A percentile compares a stretch with the other conserved stretches of the same genome.
These are phyloP conservation scores for Phasia obesa DNA, from an alignment of 2,888 invertebrate genomes.

Conservation along the genomic window DNA sequence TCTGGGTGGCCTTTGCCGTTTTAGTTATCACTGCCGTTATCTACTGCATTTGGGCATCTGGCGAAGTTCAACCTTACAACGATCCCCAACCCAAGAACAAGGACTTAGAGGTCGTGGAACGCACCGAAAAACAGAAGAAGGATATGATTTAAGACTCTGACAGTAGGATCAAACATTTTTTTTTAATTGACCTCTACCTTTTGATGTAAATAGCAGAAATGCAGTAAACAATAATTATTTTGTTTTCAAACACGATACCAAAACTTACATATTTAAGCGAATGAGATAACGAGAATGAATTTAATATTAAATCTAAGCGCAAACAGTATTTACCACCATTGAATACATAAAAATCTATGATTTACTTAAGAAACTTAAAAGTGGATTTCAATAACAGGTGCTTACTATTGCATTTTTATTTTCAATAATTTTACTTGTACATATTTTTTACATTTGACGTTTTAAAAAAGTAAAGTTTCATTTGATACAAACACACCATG, in stretches of 20 bases:
- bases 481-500: too few relatives aligned
- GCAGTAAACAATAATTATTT: neutral
- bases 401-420: neutral
- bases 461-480: too few relatives aligned
- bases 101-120: conserved; percentile 70
- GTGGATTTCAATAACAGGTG: neutral
- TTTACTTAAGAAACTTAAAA: conserved; percentile 15
- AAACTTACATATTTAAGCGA: conserved; percentile 46
- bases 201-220: conserved; percentile 17
- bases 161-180: neutral
- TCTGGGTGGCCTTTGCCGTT: conserved; percentile 90
- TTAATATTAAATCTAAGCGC: conserved; percentile 4
- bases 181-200: neutral
- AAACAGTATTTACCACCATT: conserved; percentile 37
- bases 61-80: conserved; percentile 90
- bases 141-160: conserved; percentile 68
- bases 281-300: conserved; percentile 9
- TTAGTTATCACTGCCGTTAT: conserved; percentile 86
- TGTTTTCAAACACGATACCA: conserved; percentile 40
- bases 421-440: too few relatives aligned
- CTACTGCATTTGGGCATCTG: conserved; percentile 88
- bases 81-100: conserved; percentile 66
- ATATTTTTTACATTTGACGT: too few relatives aligned
- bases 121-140: conserved; percentile 57
- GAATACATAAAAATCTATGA: neutral